Evolutionary conservation across 2,113 vertebrate genomes (phyloP).

Genomic region (Leuciscus idus): DNA sequence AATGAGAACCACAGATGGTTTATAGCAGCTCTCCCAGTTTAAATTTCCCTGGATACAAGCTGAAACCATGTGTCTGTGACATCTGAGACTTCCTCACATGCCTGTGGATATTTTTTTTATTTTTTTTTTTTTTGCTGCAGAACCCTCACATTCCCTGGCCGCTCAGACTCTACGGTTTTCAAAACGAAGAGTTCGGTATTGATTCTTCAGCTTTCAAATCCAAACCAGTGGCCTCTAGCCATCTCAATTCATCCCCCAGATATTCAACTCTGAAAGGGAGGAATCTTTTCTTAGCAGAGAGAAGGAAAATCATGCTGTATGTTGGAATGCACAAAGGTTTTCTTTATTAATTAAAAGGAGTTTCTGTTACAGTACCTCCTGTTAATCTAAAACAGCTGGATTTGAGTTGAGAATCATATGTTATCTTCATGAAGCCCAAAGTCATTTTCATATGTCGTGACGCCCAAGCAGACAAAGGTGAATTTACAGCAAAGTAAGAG

Average conservation of each 20-base stretch:
- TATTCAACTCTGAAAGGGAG: not conserved
- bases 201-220: not conserved
- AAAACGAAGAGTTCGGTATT: slow-evolving; percentile 18
- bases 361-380: not conserved
- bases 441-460: not conserved
- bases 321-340: slow-evolving; percentile 12
- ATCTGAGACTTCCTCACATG: slow-evolving; percentile 14
- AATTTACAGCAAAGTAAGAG: slow-evolving; percentile 27
- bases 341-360: slow-evolving; percentile 29
- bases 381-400: slow-evolving; percentile 44
- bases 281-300: not conserved
- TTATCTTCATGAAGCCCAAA: not conserved
- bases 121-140: not conserved
- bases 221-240: slow-evolving; percentile 20
- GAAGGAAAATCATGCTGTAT: not conserved
- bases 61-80: slow-evolving; percentile 33
- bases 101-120: slow-evolving; percentile 25
- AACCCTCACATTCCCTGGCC: slow-evolving; percentile 30
- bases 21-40: slow-evolving; percentile 1
- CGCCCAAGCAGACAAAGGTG: slow-evolving; percentile 28
- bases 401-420: slow-evolving; percentile 31
- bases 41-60: slow-evolving; percentile 23
- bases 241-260: slow-evolving; percentile 13
- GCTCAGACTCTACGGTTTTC: slow-evolving; percentile 22
- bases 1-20: slow-evolving; percentile 13